Percentiles rank a stretch among this genome's conserved stretches.
phyloP scores from a whole-genome alignment of 2,113 vertebrate genomes.

The Phodopus roborovskii region DNA sequence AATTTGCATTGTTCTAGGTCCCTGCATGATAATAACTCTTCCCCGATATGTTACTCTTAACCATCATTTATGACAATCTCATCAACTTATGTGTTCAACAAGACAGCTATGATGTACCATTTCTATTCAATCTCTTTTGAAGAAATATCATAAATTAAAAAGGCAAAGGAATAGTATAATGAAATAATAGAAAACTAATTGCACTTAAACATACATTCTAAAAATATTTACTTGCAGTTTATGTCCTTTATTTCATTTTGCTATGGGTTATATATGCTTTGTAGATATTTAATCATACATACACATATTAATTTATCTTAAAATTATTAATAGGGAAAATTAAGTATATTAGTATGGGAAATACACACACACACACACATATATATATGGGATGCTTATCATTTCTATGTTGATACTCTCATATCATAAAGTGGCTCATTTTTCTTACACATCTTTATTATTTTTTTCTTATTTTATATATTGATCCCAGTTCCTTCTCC shows the following conservation, averaged over 20 bases:
- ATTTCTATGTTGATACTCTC: not conserved
- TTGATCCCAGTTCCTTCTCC: too few relatives aligned
- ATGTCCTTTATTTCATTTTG: not conserved
- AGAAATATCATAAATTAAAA: not conserved
- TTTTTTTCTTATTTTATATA: too few relatives aligned
- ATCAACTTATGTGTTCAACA: not conserved
- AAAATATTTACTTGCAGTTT: not conserved
- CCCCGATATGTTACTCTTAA: not conserved
- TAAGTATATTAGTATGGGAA: not conserved
- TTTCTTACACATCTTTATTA: too few relatives aligned
- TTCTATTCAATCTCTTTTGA: not conserved
- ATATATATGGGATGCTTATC: too few relatives aligned
- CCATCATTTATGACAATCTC: not conserved
- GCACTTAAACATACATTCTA: not conserved
- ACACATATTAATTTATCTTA: not conserved
- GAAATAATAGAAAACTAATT: not conserved
- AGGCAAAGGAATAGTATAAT: not conserved
- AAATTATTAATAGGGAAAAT: not conserved
- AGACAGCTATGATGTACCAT: not conserved
- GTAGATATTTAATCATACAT: too few relatives aligned
- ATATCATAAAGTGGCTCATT: not conserved
- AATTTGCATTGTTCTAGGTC: not conserved
- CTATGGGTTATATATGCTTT: not conserved
- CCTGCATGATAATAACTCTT: not conserved
- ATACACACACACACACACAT: too few relatives aligned